These are phyloP conservation scores for Lochmaea crataegi DNA, from an alignment of 2,888 invertebrate species.

Conservation along the genomic window DNA sequence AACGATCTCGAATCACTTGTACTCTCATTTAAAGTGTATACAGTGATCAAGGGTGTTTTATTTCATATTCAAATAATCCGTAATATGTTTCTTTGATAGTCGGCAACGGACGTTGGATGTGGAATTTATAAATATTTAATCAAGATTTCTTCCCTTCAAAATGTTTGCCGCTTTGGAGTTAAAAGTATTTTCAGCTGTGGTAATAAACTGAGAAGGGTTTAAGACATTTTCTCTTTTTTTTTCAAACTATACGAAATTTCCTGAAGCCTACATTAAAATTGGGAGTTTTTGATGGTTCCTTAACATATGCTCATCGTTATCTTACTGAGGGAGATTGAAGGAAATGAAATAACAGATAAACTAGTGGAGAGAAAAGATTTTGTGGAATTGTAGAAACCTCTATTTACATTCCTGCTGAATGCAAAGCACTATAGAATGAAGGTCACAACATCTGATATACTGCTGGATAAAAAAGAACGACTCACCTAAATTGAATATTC, in stretches of 20 bases:
- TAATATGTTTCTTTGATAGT: slow-evolving; percentile 35
- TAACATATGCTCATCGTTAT: no score
- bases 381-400: no score
- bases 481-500: no score
- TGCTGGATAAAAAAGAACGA: no score
- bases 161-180: background rate
- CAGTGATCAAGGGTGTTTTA: slow-evolving; percentile 51
- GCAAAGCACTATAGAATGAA: no score
- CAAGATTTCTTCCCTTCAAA: slow-evolving; percentile 1
- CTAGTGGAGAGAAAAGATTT: no score
- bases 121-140: slow-evolving; percentile 37
- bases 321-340: no score
- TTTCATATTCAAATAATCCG: slow-evolving; percentile 56
- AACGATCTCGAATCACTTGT: slow-evolving; percentile 39
- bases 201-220: background rate
- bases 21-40: slow-evolving; percentile 40
- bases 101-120: slow-evolving; percentile 25
- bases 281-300: no score
- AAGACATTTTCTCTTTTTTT: background rate
- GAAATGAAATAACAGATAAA: no score
- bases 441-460: no score
- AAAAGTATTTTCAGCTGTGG: background rate
- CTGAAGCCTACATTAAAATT: no score
- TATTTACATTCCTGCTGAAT: no score
- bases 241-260: background rate